These are phyloP conservation scores for Bucorvus abyssinicus DNA, from an alignment of 2,797 vertebrate genomes.

Conservation along the genomic window DNA sequence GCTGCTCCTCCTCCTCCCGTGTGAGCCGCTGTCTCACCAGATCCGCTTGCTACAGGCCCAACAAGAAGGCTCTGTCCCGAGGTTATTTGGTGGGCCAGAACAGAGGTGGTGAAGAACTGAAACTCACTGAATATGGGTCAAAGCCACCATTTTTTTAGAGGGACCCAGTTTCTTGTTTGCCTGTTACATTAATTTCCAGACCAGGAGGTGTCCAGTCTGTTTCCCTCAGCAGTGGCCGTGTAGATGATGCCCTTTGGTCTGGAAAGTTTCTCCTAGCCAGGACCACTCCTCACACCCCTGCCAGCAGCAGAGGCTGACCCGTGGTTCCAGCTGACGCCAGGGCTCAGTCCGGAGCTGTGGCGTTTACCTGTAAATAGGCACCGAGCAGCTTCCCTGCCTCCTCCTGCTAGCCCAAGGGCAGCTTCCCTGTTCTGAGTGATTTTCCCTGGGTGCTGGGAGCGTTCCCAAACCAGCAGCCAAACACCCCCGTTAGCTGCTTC, in stretches of 20 bases:
- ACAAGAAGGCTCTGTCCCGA: neutral
- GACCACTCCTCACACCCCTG: too few relatives aligned
- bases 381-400: neutral
- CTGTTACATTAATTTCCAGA: neutral
- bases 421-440: neutral
- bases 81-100: neutral
- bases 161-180: neutral
- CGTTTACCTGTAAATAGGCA: neutral
- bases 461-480: neutral
- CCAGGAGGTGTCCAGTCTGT: neutral
- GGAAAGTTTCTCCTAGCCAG: neutral
- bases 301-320: neutral
- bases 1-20: neutral
- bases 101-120: neutral
- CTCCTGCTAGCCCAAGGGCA: neutral
- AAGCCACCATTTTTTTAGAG: neutral
- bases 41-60: neutral
- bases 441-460: neutral
- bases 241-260: neutral
- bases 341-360: neutral
- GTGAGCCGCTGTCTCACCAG: neutral
- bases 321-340: neutral
- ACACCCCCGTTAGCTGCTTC: neutral
- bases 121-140: neutral
- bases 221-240: neutral